Percentiles rank a stretch among this genome's conserved stretches.
Evolutionary conservation across 1,140 invertebrate species (phyloP).

Genomic region (Lucilia sericata): DNA sequence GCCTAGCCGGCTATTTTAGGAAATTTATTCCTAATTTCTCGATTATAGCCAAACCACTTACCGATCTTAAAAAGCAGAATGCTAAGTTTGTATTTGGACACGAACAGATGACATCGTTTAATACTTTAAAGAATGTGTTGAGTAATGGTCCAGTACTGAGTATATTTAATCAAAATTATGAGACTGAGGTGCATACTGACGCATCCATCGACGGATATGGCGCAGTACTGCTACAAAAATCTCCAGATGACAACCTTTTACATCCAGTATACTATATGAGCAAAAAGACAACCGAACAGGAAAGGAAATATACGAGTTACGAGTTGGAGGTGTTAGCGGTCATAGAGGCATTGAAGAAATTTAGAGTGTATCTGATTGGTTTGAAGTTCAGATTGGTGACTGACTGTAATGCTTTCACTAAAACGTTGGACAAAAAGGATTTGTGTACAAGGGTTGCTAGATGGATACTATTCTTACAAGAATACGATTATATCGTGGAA

Average conservation of each 20-base stretch:
- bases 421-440: conserved; percentile 59
- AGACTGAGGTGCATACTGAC: conserved; percentile 66
- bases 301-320: conserved; percentile 62
- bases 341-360: conserved; percentile 62
- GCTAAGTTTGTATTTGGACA: conserved; percentile 38
- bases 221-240: conserved; percentile 61
- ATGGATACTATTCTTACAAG: conserved; percentile 55
- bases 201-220: conserved; percentile 57
- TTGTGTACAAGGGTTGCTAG: conserved; percentile 54
- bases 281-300: conserved; percentile 62
- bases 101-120: conserved; percentile 45
- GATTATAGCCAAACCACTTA: conserved; percentile 56
- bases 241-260: conserved; percentile 59
- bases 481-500: conserved; percentile 55
- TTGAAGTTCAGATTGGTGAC: conserved; percentile 49
- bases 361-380: conserved; percentile 53
- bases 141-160: conserved; percentile 58
- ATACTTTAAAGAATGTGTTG: conserved; percentile 44
- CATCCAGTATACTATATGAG: conserved; percentile 67
- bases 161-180: conserved; percentile 56
- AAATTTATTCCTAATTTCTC: conserved; percentile 61
- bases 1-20: conserved; percentile 63
- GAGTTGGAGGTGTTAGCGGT: conserved; percentile 67
- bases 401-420: conserved; percentile 62
- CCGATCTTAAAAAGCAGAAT: conserved; percentile 53